These are phyloP conservation scores for Fregetta grallaria DNA, from an alignment of 2,113 vertebrate species.

Conservation along the genomic window DNA sequence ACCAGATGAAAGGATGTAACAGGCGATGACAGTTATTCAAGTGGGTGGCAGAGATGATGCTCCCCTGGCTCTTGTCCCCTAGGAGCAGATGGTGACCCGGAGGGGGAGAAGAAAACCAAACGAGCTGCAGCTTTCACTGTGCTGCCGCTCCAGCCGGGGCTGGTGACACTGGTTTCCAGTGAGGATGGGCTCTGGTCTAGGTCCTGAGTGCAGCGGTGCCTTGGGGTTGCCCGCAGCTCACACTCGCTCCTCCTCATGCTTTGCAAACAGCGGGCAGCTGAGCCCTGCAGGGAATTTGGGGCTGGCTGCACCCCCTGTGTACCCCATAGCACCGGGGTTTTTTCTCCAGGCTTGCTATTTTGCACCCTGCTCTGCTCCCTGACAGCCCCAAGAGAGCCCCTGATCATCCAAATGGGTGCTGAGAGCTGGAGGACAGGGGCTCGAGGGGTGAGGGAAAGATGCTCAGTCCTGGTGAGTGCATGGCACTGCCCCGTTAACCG, in stretches of 20 bases:
- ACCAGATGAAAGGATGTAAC: rapidly evolving
- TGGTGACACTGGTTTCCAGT: background rate
- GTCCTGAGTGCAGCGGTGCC: background rate
- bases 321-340: background rate
- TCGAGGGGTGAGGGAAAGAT: rapidly evolving
- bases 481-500: background rate
- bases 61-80: background rate
- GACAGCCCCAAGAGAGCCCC: background rate
- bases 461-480: rapidly evolving
- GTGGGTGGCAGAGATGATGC: background rate
- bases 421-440: background rate
- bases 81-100: background rate
- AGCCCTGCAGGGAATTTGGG: background rate
- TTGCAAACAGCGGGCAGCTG: rapidly evolving
- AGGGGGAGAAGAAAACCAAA: conserved; percentile 10
- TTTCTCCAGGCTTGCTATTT: background rate
- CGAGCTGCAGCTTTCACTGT: conserved; percentile 6
- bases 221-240: background rate
- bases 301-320: background rate
- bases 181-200: background rate
- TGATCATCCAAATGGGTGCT: rapidly evolving
- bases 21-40: background rate
- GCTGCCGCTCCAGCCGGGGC: background rate
- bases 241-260: background rate
- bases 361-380: background rate